Percentiles rank a stretch among this genome's conserved stretches.
phyloP scores from a whole-genome alignment of 1,140 invertebrate species.

The Drosophila varians region DNA sequence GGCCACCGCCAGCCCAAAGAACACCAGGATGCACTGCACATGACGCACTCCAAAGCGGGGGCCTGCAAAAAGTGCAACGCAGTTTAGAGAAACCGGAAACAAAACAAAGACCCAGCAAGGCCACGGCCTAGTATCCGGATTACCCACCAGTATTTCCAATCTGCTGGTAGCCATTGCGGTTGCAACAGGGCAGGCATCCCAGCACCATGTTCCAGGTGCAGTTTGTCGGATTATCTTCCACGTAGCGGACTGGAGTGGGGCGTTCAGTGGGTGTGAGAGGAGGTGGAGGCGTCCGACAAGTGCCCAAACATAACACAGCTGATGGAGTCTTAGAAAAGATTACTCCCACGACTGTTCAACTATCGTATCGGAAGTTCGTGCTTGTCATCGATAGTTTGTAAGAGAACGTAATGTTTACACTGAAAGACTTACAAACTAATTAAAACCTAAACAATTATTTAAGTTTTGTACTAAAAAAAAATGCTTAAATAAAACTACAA shows the following conservation, averaged over 20 bases:
- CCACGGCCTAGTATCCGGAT: not conserved
- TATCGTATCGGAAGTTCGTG: not conserved
- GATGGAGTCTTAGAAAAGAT: not conserved
- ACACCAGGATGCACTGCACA: conserved; percentile 87
- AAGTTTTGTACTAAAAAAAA: too few relatives aligned
- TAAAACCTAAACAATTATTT: not conserved
- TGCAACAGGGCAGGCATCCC: conserved; percentile 59
- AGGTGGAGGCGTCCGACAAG: not conserved
- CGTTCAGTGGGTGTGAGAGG: not conserved
- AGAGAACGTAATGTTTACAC: not conserved
- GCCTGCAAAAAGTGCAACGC: conserved; percentile 37
- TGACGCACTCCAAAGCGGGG: conserved; percentile 86
- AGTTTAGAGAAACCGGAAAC: not conserved
- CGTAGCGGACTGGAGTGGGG: conserved; percentile 29
- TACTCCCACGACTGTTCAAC: not conserved
- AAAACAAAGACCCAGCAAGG: not conserved
- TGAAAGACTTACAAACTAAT: not conserved
- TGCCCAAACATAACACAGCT: conserved; percentile 34
- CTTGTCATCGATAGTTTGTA: not conserved
- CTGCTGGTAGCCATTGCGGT: conserved; percentile 64
- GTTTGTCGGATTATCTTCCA: conserved; percentile 5
- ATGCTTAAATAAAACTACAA: too few relatives aligned
- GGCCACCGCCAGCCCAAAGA: conserved; percentile 86
- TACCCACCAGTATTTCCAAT: conserved; percentile 64
- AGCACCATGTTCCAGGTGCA: conserved; percentile 55